phyloP scores from a whole-genome alignment of 2,113 vertebrate genomes.

The Pelusios castaneus region DNA sequence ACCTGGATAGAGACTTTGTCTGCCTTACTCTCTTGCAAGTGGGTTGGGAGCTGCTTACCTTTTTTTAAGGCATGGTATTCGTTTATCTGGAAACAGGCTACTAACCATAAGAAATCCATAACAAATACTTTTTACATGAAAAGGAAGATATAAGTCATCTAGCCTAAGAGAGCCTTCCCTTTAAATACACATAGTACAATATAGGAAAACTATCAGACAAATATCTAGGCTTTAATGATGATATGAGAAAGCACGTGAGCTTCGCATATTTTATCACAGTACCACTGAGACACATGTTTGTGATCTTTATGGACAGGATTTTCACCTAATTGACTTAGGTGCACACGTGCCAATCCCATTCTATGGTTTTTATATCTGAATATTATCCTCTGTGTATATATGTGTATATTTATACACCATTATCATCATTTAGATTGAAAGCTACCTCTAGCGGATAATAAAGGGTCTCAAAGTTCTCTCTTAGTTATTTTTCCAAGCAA shows the following conservation, averaged over 20 bases:
- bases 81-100: neutral
- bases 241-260: accelerated
- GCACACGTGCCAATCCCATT: neutral
- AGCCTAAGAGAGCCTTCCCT: neutral
- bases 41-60: neutral
- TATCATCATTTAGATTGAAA: neutral
- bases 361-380: neutral
- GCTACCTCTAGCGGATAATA: neutral
- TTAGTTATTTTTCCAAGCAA: neutral
- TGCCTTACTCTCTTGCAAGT: neutral
- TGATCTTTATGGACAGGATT: neutral
- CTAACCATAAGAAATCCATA: neutral
- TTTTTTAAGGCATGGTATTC: neutral
- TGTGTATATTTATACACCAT: neutral
- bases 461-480: neutral
- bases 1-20: neutral
- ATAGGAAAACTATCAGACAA: neutral
- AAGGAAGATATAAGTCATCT: neutral
- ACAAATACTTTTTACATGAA: neutral
- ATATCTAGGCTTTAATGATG: neutral
- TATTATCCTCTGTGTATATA: neutral
- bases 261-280: neutral
- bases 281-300: neutral
- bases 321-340: neutral
- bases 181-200: neutral